Evolutionary conservation across 2,888 invertebrate species (phyloP), one percentile per base, ranked within the genome.

Genomic region (Acrobasis suavella): DNA sequence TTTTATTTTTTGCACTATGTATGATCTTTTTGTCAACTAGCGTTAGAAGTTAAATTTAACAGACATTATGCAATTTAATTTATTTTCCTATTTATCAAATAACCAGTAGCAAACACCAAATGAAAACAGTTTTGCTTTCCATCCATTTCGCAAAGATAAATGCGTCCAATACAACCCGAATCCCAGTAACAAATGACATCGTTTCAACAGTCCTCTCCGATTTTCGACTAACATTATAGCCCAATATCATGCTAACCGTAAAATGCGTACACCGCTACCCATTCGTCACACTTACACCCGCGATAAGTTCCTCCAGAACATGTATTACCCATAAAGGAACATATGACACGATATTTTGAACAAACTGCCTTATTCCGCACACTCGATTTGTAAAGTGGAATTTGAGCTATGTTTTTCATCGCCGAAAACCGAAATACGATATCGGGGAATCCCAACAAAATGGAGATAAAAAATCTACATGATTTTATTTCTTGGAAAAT

Each of bases 121-220:
- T 62, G 50, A 38, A 42, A 59, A 52, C 54, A 42, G 62, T 62
- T 52, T 52, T 32, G 54, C 55, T 39, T 56, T 56, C 22, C 60
- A 46, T 22, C 56, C 12, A 8, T 52, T 52, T 42, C 54, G 39
- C 15, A 39, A 61, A 42, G 69, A 80, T 72, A 72, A 77, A 81
- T 81, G 76, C 73, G 66, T 73, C 70, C 77, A 82, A 80, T 80
- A 79, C 74, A 60, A 70, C 67, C 76, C 74, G 74, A 76, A 78
- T 69, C 69, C 67, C 72, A 70, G 72, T 77, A 81, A 81, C 73
- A 77, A 73, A 82, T 76, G 77, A 72, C 72, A 73, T 78, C 75
- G 76, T 76, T 81, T 73, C 71, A 69, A 69, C 77, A 74, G 72
- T 76, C 78, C 78, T 73, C 73, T 71, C 72, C 54, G 64, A 72